Percentiles rank a stretch among this genome's conserved stretches.
These are phyloP conservation scores for Chionodraco myersi DNA, from an alignment of 2,113 vertebrate species.

Conservation along the genomic window DNA sequence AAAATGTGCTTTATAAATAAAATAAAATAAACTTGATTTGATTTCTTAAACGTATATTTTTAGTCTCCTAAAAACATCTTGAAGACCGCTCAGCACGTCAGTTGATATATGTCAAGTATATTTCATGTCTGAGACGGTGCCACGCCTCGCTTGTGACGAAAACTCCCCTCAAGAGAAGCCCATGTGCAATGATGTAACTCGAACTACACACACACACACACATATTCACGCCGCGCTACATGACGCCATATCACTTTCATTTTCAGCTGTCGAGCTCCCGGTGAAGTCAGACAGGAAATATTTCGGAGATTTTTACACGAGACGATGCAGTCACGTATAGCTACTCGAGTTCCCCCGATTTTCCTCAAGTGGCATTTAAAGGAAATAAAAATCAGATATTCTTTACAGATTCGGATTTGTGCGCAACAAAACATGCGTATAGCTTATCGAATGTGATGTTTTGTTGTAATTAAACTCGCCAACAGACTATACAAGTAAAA, in stretches of 20 bases:
- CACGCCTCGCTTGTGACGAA: slow-evolving; percentile 36
- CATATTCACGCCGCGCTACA: neutral
- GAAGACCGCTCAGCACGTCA: neutral
- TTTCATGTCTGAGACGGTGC: slow-evolving; percentile 19
- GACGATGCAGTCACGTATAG: too few species aligned
- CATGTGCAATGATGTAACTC: slow-evolving; percentile 54
- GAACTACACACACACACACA: slow-evolving; percentile 13
- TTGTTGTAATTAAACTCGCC: neutral
- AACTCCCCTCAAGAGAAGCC: slow-evolving; percentile 36
- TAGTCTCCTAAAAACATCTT: slow-evolving; percentile 26
- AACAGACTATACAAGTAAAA: neutral
- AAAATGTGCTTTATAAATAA: too few species aligned
- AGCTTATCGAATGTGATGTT: neutral
- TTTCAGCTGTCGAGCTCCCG: slow-evolving; percentile 12
- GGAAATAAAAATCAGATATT: neutral
- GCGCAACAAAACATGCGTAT: neutral
- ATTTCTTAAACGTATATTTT: slow-evolving; percentile 1
- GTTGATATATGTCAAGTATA: slow-evolving; percentile 15
- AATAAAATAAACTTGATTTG: too few species aligned
- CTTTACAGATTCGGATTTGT: neutral
- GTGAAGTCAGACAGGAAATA: neutral
- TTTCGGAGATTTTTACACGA: neutral
- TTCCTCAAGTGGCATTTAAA: neutral
- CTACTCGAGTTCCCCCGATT: neutral
- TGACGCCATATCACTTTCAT: slow-evolving; percentile 3